Base-by-base conservation (phyloP, 2,797 vertebrate species). In the Helarctos malayanus region DNA sequence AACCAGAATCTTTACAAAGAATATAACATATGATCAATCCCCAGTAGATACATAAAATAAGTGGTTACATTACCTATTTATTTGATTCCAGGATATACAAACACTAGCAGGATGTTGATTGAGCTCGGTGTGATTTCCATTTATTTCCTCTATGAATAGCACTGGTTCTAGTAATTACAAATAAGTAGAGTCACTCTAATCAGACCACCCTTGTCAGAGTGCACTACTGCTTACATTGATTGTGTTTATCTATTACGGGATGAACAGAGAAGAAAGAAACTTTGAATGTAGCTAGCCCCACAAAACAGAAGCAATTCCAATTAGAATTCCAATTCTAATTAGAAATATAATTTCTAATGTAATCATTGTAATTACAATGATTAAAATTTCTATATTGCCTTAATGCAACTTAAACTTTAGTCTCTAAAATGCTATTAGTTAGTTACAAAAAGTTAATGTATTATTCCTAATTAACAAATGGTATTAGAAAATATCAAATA, bases 91-190 rank as follows among this genome's bases (percentile, higher is more conserved):
- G 1, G 45, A 47, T 76, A 61, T 4, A 5, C 68, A 95, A 95
- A 90, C 27, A 95, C 35, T 1, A 88, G 23, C 3, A 97, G 41
- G 5, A 86, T 95, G 3, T 97, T 92, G 23, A 11, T 97, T 91
- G 29, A 9, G 3, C 11, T 88, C 32, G 23, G 57, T 32, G 1
- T 97, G 27, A 57, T 16, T 14, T 96, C 85, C 92, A 25, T 96
- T 27, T 94, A 19, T 84, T 81, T 92, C 89, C 78, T 25, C 9
- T 91, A 59, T 95, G 68, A 95, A 84, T 52, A 90, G 7, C 10
- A 0, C 1, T 14, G 80, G 4, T 97, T 97, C 32, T 76, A 93
- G 68, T 87, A 98, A 98, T 97, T 97, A 56, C 11, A 94, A 96
- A 97, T 95, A 96, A 97, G 92, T 95, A 84, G 38, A 38, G 19